These are phyloP conservation scores for Bucorvus abyssinicus DNA, from an alignment of 2,797 vertebrate species.

Conservation along the genomic window DNA sequence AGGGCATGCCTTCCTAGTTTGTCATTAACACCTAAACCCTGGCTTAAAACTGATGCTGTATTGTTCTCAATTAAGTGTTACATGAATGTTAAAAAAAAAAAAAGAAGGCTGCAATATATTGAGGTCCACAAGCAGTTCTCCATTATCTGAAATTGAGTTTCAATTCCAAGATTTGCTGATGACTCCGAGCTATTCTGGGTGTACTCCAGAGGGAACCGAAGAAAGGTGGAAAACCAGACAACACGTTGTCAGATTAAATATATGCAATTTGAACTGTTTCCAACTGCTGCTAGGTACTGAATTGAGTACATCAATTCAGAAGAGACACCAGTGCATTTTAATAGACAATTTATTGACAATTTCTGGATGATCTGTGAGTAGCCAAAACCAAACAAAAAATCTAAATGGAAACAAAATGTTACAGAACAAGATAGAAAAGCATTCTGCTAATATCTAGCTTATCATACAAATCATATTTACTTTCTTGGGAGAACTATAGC, in stretches of 20 bases:
- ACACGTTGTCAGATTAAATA: neutral
- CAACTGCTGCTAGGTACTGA: neutral
- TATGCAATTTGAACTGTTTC: neutral
- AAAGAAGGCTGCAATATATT: neutral
- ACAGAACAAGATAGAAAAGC: neutral
- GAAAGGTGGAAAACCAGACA: slow-evolving; percentile 15
- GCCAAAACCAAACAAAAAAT: neutral
- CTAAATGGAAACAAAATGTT: neutral
- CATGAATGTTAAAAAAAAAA: neutral
- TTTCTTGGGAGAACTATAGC: neutral
- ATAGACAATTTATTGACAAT: neutral
- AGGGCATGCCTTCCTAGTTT: neutral
- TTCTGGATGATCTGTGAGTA: neutral
- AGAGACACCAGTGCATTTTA: neutral
- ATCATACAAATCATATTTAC: neutral
- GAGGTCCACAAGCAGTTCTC: neutral
- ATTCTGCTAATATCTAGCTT: neutral
- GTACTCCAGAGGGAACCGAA: neutral
- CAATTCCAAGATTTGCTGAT: neutral
- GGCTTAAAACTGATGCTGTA: neutral
- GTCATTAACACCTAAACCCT: neutral
- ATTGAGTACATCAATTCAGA: neutral
- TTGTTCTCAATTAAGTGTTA: neutral
- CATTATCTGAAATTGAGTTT: neutral
- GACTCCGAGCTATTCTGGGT: neutral